Conservation (phyloP, 2,888 invertebrate genomes). For the Trissonchulus latispiculum region DNA sequence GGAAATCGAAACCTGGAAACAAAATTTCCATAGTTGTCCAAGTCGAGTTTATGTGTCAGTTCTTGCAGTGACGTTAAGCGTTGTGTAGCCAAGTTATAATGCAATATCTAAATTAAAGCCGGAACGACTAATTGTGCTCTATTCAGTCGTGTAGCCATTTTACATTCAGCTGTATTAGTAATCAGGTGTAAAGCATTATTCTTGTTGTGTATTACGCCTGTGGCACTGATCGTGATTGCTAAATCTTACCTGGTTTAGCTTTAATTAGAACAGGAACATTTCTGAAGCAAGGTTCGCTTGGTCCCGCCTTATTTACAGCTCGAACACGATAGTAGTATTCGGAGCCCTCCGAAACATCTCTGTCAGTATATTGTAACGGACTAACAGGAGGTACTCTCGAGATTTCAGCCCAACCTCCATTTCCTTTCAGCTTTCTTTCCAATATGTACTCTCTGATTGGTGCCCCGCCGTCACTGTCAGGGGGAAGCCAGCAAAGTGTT, state of each 20-base stretch:
- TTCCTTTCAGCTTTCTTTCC: conserved; percentile 43
- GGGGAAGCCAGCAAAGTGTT: conserved; percentile 38
- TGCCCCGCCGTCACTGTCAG: conserved; percentile 35
- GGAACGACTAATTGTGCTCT: no score
- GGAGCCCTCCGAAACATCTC: conserved; percentile 43
- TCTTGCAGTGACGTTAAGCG: no score
- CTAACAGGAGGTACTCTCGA: conserved; percentile 33
- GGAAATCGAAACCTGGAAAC: no score
- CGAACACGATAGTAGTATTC: conserved; percentile 48
- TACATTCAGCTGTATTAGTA: no score
- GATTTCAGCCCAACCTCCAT: conserved; percentile 41
- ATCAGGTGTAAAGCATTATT: no score
- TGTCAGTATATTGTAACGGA: conserved; percentile 32
- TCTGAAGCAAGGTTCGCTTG: conserved; percentile 66
- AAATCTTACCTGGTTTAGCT: conserved; percentile 34
- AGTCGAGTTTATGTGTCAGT: no score
- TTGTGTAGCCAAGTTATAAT: no score
- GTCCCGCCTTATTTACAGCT: conserved; percentile 80
- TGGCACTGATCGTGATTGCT: not conserved
- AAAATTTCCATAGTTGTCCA: no score
- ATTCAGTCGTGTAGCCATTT: no score
- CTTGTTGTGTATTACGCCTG: no score
- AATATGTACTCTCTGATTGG: conserved; percentile 41
- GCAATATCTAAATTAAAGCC: no score
- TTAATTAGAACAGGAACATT: conserved; percentile 29